These are phyloP conservation scores for Macrostomum lignano DNA, from an alignment of 1,140 invertebrate genomes.

Conservation along the genomic window DNA sequence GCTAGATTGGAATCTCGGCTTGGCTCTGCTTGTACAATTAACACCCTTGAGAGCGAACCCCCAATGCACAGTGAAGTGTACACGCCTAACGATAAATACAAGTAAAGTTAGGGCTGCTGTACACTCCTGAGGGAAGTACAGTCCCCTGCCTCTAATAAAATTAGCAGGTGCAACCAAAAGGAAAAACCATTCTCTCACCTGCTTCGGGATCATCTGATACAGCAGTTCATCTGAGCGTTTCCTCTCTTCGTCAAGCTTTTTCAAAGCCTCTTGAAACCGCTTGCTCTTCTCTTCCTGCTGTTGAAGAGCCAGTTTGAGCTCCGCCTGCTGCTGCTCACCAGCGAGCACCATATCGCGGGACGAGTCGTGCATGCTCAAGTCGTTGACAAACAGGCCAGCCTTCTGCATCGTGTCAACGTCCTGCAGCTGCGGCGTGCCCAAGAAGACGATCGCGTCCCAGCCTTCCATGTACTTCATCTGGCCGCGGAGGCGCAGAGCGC, in stretches of 20 bases:
- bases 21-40: too few species aligned
- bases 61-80: too few species aligned
- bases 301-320: slow-evolving; percentile 69
- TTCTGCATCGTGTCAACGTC: slow-evolving; percentile 58
- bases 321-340: slow-evolving; percentile 79
- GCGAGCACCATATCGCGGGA: slow-evolving; percentile 81
- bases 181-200: too few species aligned
- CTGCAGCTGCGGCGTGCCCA: slow-evolving; percentile 73
- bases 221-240: slow-evolving; percentile 6
- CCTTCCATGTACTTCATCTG: slow-evolving; percentile 95
- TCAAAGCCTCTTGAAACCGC: slow-evolving; percentile 77
- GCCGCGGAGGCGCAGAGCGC: slow-evolving; percentile 33
- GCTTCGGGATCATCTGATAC: slow-evolving; percentile 7
- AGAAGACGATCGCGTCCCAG: slow-evolving; percentile 80
- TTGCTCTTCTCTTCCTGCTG: slow-evolving; percentile 79
- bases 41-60: too few species aligned
- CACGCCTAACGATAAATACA: too few species aligned
- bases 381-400: slow-evolving; percentile 72
- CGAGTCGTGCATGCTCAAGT: slow-evolving; percentile 91
- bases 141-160: too few species aligned
- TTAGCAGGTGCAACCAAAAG: too few species aligned
- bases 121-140: too few species aligned
- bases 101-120: too few species aligned
- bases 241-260: slow-evolving; percentile 35
- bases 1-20: too few species aligned